Percentiles rank a stretch among this genome's conserved stretches.
phyloP scores from a whole-genome alignment of 2,888 invertebrate species.

The Tortrix viridana region DNA sequence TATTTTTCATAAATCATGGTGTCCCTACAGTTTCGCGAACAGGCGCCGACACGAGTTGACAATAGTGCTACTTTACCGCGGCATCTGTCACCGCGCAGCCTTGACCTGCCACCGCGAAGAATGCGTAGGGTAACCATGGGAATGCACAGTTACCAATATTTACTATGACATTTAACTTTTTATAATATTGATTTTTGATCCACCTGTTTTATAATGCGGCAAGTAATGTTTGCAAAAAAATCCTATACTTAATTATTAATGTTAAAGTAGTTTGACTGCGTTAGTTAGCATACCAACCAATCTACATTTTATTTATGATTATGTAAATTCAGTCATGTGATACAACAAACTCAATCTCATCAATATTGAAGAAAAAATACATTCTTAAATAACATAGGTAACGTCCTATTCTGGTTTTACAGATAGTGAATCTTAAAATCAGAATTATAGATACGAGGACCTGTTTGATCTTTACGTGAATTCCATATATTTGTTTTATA shows the following conservation, averaged over 20 bases:
- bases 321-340: conserved; percentile 5
- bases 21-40: conserved; percentile 1
- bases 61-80: conserved; percentile 8
- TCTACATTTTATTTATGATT: conserved; percentile 1
- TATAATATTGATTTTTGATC: background rate
- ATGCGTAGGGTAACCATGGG: conserved; percentile 26
- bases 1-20: background rate
- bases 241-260: no score
- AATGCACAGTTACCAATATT: background rate
- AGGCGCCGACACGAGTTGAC: conserved; percentile 3
- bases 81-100: conserved; percentile 27
- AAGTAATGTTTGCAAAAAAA: no score
- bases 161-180: background rate
- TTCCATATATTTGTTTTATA: conserved; percentile 6
- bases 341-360: conserved; percentile 3
- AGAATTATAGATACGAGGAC: conserved; percentile 5
- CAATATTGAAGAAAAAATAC: no score
- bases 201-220: background rate
- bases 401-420: conserved; percentile 6
- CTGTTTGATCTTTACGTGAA: conserved; percentile 1
- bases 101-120: conserved; percentile 19
- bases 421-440: conserved; percentile 11
- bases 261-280: no score
- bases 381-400: no score
- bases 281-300: background rate